A percentile compares a stretch with the other conserved stretches of the same genome.
Conservation (phyloP, 1,140 invertebrate species). For the Phymastichus coffea region DNA sequence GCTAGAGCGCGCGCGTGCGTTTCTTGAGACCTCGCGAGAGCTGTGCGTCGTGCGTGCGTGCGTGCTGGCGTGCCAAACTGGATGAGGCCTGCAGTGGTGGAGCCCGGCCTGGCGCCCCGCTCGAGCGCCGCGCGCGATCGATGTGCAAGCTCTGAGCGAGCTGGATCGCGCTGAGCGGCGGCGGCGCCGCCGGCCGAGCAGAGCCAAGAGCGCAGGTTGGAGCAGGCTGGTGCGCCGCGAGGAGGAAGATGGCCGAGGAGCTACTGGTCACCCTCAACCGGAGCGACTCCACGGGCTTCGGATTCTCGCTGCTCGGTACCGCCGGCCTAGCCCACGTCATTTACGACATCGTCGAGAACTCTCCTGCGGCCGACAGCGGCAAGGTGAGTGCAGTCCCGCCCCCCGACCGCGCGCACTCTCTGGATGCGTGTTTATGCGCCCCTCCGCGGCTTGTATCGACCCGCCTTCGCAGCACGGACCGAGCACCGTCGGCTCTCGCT, state of each 20-base stretch:
- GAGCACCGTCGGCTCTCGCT: too few relatives aligned
- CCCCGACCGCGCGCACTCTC: neutral
- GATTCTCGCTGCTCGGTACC: constrained; percentile 84
- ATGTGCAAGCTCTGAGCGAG: too few relatives aligned
- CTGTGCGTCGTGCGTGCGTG: too few relatives aligned
- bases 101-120: constrained; percentile 6
- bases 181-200: neutral
- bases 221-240: neutral
- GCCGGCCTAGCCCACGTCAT: constrained; percentile 87
- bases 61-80: constrained; percentile 9
- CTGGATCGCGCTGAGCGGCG: neutral
- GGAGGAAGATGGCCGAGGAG: constrained; percentile 78
- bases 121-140: constrained; percentile 8
- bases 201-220: neutral
- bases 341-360: constrained; percentile 89
- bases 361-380: constrained; percentile 83
- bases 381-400: constrained; percentile 65
- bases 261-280: constrained; percentile 79
- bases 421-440: neutral
- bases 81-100: constrained; percentile 1
- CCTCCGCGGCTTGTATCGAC: neutral
- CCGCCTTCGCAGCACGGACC: too few relatives aligned
- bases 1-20: too few relatives aligned
- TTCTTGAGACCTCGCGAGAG: too few relatives aligned
- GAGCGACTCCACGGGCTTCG: constrained; percentile 80